These are phyloP conservation scores for Gibbula magus DNA, from an alignment of 2,888 invertebrate genomes.

Conservation along the genomic window DNA sequence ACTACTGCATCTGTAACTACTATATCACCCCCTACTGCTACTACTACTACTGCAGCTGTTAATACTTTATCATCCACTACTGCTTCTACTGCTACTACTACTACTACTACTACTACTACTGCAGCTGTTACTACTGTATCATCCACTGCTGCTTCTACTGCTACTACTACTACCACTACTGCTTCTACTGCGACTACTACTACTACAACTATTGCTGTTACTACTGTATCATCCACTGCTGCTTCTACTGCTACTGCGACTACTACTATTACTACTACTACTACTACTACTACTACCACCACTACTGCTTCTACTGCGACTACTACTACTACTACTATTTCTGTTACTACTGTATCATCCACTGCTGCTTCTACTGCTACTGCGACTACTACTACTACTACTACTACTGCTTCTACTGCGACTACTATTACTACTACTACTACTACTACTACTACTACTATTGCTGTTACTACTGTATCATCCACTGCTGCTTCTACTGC, in stretches of 20 bases:
- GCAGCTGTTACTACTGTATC: constrained; percentile 24
- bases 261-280: constrained; percentile 24
- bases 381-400: background rate
- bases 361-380: constrained; percentile 21
- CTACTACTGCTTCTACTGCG: no score
- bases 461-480: background rate
- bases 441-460: background rate
- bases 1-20: constrained; percentile 28
- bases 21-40: constrained; percentile 17
- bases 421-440: background rate
- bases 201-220: constrained; percentile 26
- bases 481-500: no score
- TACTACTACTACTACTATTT: no score
- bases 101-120: constrained; percentile 22
- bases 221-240: constrained; percentile 24
- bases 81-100: background rate
- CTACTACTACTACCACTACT: constrained; percentile 27
- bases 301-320: constrained; percentile 22
- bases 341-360: constrained; percentile 7
- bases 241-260: constrained; percentile 27
- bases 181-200: background rate
- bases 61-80: background rate
- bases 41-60: constrained; percentile 18
- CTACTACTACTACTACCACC: constrained; percentile 20
- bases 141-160: constrained; percentile 13